Conservation (phyloP, 2,113 vertebrate genomes). For the Trematomus loennbergii region DNA sequence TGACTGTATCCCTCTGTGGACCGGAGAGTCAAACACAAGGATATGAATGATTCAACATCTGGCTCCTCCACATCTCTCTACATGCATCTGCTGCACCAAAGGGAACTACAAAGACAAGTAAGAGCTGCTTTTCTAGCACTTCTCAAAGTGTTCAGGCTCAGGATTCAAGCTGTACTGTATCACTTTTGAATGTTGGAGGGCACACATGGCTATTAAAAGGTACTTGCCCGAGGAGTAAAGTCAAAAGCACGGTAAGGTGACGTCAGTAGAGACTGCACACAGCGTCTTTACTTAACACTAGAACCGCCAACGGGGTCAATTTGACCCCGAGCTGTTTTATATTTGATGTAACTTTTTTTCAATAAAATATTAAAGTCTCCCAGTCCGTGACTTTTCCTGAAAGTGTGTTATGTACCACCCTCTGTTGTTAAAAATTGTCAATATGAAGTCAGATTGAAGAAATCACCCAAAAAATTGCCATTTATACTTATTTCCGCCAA, state of each 20-base stretch:
- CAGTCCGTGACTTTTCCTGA: no score
- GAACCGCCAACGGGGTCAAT: no score
- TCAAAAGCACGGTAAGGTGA: constrained; percentile 19
- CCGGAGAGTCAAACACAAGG: constrained; percentile 56
- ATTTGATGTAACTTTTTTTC: no score
- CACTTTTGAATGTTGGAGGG: not conserved
- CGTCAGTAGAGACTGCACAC: not conserved
- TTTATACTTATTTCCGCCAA: no score
- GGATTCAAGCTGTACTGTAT: constrained; percentile 4
- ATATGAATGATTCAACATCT: constrained; percentile 75
- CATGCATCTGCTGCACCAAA: constrained; percentile 28
- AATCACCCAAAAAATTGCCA: no score
- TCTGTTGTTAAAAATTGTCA: no score
- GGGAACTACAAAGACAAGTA: constrained; percentile 39
- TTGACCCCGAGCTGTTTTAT: no score
- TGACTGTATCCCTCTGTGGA: constrained; percentile 43
- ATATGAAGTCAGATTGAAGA: no score
- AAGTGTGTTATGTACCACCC: no score
- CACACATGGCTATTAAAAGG: not conserved
- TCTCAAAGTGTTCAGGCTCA: constrained; percentile 6
- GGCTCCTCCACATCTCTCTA: constrained; percentile 48
- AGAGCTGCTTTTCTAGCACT: constrained; percentile 1
- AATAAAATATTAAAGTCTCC: no score
- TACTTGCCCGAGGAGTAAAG: not conserved
- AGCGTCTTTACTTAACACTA: not conserved